A percentile compares a stretch with the other conserved stretches of the same genome.
These are phyloP conservation scores for Gyps fulvus DNA, from an alignment of 2,113 vertebrate genomes.

Conservation along the genomic window DNA sequence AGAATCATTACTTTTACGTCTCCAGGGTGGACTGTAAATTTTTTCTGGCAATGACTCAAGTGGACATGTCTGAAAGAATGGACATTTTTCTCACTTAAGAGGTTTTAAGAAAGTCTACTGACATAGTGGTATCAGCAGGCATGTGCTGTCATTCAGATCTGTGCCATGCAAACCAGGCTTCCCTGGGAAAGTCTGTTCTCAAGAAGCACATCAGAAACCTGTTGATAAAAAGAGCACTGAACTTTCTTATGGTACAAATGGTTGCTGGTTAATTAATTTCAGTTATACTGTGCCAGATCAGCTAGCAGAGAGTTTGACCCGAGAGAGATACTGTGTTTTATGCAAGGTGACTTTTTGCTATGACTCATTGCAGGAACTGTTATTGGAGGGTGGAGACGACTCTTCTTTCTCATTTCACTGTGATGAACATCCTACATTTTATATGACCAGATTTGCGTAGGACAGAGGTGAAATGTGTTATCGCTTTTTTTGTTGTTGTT, in stretches of 20 bases:
- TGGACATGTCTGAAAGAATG: neutral
- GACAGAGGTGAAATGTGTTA: slow-evolving; percentile 10
- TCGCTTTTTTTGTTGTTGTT: neutral
- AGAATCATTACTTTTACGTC: neutral
- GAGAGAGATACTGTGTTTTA: neutral
- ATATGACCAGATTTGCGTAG: neutral
- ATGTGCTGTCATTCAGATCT: neutral
- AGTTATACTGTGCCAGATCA: neutral
- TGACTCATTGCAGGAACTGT: neutral
- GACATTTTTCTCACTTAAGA: neutral
- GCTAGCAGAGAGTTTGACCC: neutral
- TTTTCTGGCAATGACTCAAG: neutral
- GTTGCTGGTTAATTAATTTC: neutral
- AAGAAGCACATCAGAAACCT: neutral
- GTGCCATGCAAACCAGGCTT: neutral
- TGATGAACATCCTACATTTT: neutral
- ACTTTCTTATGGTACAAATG: neutral
- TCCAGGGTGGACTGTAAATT: neutral
- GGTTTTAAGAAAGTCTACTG: neutral
- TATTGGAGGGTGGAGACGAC: neutral
- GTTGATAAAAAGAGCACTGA: neutral
- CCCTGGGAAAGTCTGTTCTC: neutral
- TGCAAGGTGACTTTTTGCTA: neutral
- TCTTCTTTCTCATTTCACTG: neutral
- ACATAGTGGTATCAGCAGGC: neutral